Evolutionary conservation across 2,888 invertebrate species (phyloP).

Genomic region (Zootermopsis nevadensis): DNA sequence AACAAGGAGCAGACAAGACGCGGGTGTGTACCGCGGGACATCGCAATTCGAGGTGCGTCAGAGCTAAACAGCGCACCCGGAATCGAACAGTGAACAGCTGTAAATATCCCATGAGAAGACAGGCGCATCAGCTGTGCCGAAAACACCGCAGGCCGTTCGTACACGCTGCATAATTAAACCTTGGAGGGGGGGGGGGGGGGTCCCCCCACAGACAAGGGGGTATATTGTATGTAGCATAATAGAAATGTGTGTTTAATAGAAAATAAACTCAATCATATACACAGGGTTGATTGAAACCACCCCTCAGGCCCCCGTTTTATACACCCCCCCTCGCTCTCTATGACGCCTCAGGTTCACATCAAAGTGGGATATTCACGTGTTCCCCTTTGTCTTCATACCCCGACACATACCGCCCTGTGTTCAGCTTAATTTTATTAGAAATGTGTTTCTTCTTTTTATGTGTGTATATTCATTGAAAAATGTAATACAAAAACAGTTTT

Average conservation of each 20-base stretch:
- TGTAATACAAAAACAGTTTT: conserved; percentile 6
- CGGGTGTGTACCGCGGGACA: too few species aligned
- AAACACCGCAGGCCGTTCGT: not conserved
- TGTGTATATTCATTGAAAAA: not conserved
- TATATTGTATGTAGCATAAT: conserved; percentile 19
- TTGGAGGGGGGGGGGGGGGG: not conserved
- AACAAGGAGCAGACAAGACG: not conserved
- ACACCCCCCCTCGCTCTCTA: not conserved
- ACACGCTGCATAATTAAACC: conserved; percentile 28
- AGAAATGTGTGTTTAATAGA: conserved; percentile 34
- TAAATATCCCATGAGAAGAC: not conserved
- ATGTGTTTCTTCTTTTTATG: not conserved
- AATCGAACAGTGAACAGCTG: conserved; percentile 21
- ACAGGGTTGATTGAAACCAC: conserved; percentile 37
- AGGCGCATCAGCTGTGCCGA: conserved; percentile 11
- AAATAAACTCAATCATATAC: conserved; percentile 37
- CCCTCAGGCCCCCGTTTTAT: not conserved
- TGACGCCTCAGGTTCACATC: conserved; percentile 25
- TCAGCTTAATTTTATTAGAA: conserved; percentile 21
- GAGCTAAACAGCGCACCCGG: conserved; percentile 16
- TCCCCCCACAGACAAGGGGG: not conserved
- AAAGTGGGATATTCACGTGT: conserved; percentile 17
- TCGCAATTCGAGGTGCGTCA: not conserved
- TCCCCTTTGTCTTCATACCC: not conserved
- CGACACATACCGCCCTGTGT: not conserved